Base-by-base conservation (phyloP, 2,797 vertebrate species). In the Rhyacichthys aspro region DNA sequence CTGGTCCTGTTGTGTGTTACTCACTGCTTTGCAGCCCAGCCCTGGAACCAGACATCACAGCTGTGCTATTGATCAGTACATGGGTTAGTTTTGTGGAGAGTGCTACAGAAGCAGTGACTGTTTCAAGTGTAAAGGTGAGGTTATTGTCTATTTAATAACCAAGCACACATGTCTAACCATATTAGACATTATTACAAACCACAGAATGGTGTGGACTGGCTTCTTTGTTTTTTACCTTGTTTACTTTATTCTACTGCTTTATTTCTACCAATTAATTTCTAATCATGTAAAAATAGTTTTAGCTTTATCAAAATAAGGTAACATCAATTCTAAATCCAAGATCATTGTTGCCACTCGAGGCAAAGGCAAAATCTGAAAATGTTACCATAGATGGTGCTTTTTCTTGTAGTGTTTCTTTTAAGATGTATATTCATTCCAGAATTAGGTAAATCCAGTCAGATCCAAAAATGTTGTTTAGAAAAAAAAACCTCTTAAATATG, bases 1-100 rank as follows among this genome's bases (percentile, higher is more conserved):
- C 75, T 82, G 74, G 55, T 75, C 63, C 69, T 64, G 65, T 74
- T 81, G 76, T 73, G 55, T 55, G 79, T 73, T 78, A 43, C 37
- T 74, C 55, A 55, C 55, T 49, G 61, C 71, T 66, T 59, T 72
- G 70, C 50, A 65, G 72, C 55, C 57, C 59, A 50, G 72, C 43
- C 39, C 55, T 77, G 74, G 74, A 52, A 76, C 58, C 63, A 76
- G 62, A 63, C 64, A 39, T 71, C 60, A 69, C 72, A 84, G 68
- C 74, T 76, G 68, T 49, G 59, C 53, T 58, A 66, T 71, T 79
- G 78, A 88, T 81, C 60, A 55, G 19, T 9, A 16, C 59, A 39
- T 59, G 59, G 63, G 50, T 75, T 71, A 43, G 17, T 60, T 68
- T 59, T 56, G 44, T 17, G 53, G 11, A 19, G n/a, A 52, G 34